Conservation (phyloP, 2,113 vertebrate species). For the Carassius auratus region DNA sequence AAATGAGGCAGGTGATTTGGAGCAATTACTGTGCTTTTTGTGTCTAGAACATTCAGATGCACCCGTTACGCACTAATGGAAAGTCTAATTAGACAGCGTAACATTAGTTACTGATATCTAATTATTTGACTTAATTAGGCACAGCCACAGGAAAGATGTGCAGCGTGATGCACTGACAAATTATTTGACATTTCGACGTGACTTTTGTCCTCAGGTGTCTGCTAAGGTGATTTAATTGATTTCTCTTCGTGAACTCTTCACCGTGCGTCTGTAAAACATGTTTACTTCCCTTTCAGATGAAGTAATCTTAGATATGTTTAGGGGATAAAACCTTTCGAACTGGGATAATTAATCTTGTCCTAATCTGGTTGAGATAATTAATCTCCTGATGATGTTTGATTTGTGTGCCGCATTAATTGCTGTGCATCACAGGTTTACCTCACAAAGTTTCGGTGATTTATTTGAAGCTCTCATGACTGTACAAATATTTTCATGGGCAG, state of each 20-base stretch:
- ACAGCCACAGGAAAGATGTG: constrained; percentile 18
- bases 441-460: background rate
- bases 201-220: constrained; percentile 13
- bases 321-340: background rate
- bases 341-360: constrained; percentile 2
- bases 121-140: constrained; percentile 44
- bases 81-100: constrained; percentile 39
- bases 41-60: constrained; percentile 37
- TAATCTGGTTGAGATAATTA: constrained; percentile 23
- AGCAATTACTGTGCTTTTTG: constrained; percentile 50
- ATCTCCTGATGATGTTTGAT: constrained; percentile 27
- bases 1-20: constrained; percentile 44
- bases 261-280: background rate
- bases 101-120: constrained; percentile 45
- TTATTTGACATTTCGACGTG: constrained; percentile 11
- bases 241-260: background rate
- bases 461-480: background rate
- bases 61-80: constrained; percentile 39
- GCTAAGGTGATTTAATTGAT: background rate
- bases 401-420: background rate
- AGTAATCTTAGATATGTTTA: background rate
- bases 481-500: background rate
- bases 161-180: constrained; percentile 24
- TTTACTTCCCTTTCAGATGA: constrained; percentile 1
- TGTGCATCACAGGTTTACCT: background rate